Evolutionary conservation across 2,888 invertebrate species (phyloP).

Genomic region (Morpho helenor): DNA sequence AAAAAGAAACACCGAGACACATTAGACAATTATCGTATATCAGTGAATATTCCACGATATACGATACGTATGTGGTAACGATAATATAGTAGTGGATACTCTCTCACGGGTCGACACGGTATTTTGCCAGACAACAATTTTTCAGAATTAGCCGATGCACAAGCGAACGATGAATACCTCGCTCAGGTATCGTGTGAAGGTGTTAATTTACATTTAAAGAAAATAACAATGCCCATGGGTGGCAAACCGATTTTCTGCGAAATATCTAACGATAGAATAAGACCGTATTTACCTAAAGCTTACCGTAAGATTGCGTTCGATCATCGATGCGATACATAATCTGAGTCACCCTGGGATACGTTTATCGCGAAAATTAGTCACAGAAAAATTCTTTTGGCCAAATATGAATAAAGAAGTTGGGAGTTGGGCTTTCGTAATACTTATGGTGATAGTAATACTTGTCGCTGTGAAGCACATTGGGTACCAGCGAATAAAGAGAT

Average conservation of each 20-base stretch:
- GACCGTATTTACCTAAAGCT: too few species aligned
- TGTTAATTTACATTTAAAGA: not conserved
- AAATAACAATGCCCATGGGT: not conserved
- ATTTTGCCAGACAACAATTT: not conserved
- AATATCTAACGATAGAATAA: too few species aligned
- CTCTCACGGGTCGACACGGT: not conserved
- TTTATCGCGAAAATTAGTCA: slow-evolving; percentile 12
- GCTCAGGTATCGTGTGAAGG: not conserved
- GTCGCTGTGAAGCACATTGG: too few species aligned
- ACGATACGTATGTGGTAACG: not conserved
- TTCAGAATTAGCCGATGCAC: not conserved
- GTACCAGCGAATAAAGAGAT: too few species aligned
- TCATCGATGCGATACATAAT: too few species aligned
- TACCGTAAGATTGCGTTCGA: too few species aligned
- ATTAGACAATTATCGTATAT: not conserved
- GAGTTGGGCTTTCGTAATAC: slow-evolving; percentile 8
- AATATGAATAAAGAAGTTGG: slow-evolving; percentile 23
- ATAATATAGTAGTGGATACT: not conserved
- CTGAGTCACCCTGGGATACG: slow-evolving; percentile 21
- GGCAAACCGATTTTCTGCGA: too few species aligned
- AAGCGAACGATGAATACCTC: not conserved
- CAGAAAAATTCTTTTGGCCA: slow-evolving; percentile 15
- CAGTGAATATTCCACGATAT: not conserved
- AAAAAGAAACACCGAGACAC: not conserved
- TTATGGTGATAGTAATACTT: too few species aligned